Base-by-base conservation (phyloP, 1,140 invertebrate genomes). In the Drosophila trapezifrons region DNA sequence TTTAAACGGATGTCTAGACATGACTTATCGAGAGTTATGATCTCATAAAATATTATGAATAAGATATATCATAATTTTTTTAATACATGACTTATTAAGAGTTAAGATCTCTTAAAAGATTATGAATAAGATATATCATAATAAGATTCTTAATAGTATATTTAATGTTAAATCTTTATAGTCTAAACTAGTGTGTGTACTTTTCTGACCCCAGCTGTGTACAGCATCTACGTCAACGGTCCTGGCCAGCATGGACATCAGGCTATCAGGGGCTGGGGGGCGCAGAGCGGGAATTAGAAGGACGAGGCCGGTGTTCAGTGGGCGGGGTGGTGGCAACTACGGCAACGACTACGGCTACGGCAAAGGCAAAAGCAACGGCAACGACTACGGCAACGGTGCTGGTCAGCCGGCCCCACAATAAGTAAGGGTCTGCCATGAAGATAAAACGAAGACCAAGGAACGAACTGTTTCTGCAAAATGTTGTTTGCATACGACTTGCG, bases 361-460 rank as follows among this genome's bases (percentile, higher is more conserved):
- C 55, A 56, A 69, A 43, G 54, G 46, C 46, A 29, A 51, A 40
- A 9, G 78, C 64, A 55, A 56, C 29, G 42, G 67, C 73, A 73
- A 57, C 27, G 32, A 46, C 58, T 54, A 73, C 55, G 63, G 82
- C 75, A 78, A 78, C 75, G 67, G 42, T 71, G 63, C 76, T 87
- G 84, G 85, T 85, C 85, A 89, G 84, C 59, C 65, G 46, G 65
- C 27, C 77, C 80, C 84, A 89, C 85, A 90, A 89, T 90, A 89
- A 76, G 90, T 87, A 91, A 91, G 86, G 90, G 84, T 87, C 90
- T 87, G 84, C 79, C 86, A 91, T 91, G 90, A 91, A 91, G 90
- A 91, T 91, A 91, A 90, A 91, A 87, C 90, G 90, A 91, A 91
- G 90, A 91, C 90, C 90, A 91, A 91, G 90, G 90, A 91, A 90